Evolutionary conservation across 1,140 invertebrate genomes (phyloP), one percentile per base, ranked within the genome.

Genomic region (Dendrolimus kikuchii): DNA sequence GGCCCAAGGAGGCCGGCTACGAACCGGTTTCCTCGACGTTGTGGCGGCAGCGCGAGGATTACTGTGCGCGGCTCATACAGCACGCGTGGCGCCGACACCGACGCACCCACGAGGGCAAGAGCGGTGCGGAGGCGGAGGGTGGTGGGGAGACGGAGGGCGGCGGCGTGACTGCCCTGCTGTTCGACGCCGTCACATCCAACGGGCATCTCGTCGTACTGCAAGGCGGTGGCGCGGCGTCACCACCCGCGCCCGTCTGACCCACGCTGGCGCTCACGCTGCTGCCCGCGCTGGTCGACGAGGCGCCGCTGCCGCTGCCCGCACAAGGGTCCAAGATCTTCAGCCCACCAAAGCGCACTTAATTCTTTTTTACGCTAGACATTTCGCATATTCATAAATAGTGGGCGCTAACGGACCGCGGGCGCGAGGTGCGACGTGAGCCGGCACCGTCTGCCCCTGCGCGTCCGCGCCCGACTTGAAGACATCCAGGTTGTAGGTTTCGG

Each of bases 31-130:
- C 95, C 59, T 96, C 95, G 9, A 98, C 96, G 8, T 88, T 98
- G 40, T 97, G 95, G 94, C 89, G 97, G 49, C 97, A 99, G 87
- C 91, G 97, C 40, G 97, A 99, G 83, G 96, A 98, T 77, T 98
- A 98, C 86, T 98, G 96, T 86, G 97, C 97, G 55, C 90, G 95
- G 55, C 91, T 98, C 23, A 98, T 99, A 68, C 97, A 99, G 86
- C 94, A 95, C 72, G 95, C 96, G 48, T 99, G 96, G 95, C 90
- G 94, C 36, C 94, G 94, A 77, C 94, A 95, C 79, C 94, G 95
- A 73, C 89, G 92, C 74, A 91, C 92, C 58, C 89, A 90, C 57
- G 86, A 1, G 23, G 68, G 62, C 2, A 37, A 49, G 7, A n/a
- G 38, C 46, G 52, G 42, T 5, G 59, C 45, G 44, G 68, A 53